These are phyloP conservation scores for Acestrorhynchus altus DNA, from an alignment of 2,797 vertebrate species.

Conservation along the genomic window DNA sequence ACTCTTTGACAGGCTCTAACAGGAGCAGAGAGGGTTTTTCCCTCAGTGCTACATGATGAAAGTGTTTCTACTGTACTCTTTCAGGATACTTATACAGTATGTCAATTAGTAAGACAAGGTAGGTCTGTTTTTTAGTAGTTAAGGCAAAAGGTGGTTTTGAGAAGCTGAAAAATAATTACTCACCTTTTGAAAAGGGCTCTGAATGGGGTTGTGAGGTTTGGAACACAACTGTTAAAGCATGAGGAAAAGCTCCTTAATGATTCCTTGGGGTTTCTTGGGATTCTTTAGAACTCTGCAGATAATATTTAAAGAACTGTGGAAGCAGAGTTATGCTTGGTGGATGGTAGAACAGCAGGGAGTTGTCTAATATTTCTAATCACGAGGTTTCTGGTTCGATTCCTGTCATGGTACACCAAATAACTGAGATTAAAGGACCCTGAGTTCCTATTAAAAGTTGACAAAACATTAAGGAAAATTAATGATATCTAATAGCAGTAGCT, in stretches of 20 bases:
- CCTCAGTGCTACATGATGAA: constrained; percentile 21
- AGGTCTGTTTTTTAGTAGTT: background rate
- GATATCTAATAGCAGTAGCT: background rate
- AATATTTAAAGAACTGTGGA: constrained; percentile 6
- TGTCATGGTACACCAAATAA: constrained; percentile 7
- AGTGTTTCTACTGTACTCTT: constrained; percentile 21
- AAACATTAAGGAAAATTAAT: constrained; percentile 21
- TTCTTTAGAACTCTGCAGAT: background rate
- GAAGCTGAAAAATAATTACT: background rate
- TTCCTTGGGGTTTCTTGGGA: background rate
- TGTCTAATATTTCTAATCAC: background rate
- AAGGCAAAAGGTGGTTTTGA: constrained; percentile 7
- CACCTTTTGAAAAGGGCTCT: background rate
- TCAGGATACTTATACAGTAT: constrained; percentile 26
- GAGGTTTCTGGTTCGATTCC: constrained; percentile 4
- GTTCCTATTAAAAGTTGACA: constrained; percentile 16
- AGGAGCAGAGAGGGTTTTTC: constrained; percentile 32
- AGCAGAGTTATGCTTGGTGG: background rate
- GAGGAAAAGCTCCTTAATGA: background rate
- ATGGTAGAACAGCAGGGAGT: background rate
- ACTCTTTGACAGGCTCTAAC: constrained; percentile 30
- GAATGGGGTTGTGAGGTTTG: background rate
- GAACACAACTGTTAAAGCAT: constrained; percentile 4
- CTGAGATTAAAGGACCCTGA: constrained; percentile 6
- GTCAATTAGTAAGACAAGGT: constrained; percentile 33